Evolutionary conservation across 2,888 invertebrate species (phyloP).

Genomic region (Tachina fera): DNA sequence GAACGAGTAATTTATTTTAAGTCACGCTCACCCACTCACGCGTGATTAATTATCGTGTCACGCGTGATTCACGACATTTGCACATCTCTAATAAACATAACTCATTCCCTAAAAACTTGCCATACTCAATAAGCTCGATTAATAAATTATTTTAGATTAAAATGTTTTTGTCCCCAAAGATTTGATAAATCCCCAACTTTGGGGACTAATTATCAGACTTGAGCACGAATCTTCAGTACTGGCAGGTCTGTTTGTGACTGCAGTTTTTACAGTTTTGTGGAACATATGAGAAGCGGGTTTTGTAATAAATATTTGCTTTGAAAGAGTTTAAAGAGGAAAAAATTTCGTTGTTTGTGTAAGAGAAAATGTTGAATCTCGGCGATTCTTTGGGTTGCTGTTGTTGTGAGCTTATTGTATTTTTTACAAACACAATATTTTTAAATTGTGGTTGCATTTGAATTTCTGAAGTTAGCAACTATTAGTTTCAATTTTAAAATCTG

Average conservation of each 20-base stretch:
- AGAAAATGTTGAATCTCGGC: conserved; percentile 28
- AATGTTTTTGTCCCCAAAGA: background rate
- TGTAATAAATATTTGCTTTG: background rate
- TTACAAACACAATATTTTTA: conserved; percentile 22
- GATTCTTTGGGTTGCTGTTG: conserved; percentile 37
- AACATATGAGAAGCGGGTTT: conserved; percentile 47
- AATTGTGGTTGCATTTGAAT: conserved; percentile 66
- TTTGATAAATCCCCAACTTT: background rate
- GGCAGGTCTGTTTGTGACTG: background rate
- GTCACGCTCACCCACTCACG: too few relatives aligned
- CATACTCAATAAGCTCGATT: too few relatives aligned
- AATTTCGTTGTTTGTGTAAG: conserved; percentile 50
- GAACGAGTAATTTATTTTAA: too few relatives aligned
- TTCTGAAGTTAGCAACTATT: conserved; percentile 67
- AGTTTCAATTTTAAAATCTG: conserved; percentile 71
- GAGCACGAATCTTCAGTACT: too few relatives aligned
- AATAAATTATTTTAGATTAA: too few relatives aligned
- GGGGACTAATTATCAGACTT: too few relatives aligned
- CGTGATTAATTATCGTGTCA: too few relatives aligned
- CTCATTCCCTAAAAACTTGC: too few relatives aligned
- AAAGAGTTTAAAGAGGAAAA: conserved; percentile 5
- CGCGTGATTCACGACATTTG: too few relatives aligned
- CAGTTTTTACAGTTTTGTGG: conserved; percentile 46
- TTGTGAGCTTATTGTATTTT: conserved; percentile 37
- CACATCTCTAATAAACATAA: too few relatives aligned